phyloP scores from a whole-genome alignment of 2,113 vertebrate genomes.

The Hymenochirus boettgeri region DNA sequence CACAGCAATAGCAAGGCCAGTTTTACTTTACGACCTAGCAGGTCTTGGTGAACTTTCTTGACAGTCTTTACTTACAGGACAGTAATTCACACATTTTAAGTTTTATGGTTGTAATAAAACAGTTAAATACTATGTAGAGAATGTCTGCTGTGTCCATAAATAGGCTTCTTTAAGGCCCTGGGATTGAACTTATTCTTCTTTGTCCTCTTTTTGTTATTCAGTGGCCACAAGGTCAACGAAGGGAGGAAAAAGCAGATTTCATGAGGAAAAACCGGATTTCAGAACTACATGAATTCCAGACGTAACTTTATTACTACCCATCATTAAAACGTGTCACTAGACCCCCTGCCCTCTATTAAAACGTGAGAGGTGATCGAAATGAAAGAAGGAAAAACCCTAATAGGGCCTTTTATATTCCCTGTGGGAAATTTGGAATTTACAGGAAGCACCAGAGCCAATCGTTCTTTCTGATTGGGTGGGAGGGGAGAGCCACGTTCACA shows the following conservation, averaged over 20 bases:
- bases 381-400: conserved; percentile 9
- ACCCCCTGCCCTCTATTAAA: conserved; percentile 33
- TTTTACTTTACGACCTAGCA: too few species aligned
- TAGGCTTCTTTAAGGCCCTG: too few species aligned
- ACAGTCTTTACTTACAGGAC: too few species aligned
- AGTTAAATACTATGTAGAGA: too few species aligned
- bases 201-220: too few species aligned
- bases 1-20: too few species aligned
- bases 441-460: background rate
- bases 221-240: conserved; percentile 19
- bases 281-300: conserved; percentile 17
- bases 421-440: conserved; percentile 34
- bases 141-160: too few species aligned
- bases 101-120: too few species aligned
- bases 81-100: too few species aligned
- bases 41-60: too few species aligned
- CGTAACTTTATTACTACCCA: conserved; percentile 28
- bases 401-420: conserved; percentile 21
- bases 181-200: too few species aligned
- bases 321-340: conserved; percentile 35
- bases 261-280: conserved; percentile 24
- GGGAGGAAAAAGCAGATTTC: background rate
- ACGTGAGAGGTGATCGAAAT: conserved; percentile 38
- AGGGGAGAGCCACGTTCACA: too few species aligned
- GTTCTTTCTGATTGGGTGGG: conserved; percentile 1